Evolutionary conservation across 1,140 invertebrate genomes (phyloP).

Genomic region (Frieseomelitta varia): DNA sequence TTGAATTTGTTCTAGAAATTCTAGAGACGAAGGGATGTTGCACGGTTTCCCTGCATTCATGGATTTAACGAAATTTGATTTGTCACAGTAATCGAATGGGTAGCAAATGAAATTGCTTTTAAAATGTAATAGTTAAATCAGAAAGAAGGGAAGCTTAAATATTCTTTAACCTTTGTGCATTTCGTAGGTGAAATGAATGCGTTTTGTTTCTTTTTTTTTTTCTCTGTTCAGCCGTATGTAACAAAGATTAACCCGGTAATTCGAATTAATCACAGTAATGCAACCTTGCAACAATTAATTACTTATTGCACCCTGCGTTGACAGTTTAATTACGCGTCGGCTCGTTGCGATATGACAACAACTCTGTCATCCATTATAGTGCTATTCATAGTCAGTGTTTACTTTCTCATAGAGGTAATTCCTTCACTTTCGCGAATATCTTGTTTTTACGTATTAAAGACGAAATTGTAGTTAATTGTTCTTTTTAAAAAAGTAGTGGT

Average conservation of each 20-base stretch:
- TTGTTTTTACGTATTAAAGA: not conserved
- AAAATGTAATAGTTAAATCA: not conserved
- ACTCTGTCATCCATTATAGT: slow-evolving; percentile 13
- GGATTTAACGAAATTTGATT: not conserved
- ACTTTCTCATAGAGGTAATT: slow-evolving; percentile 17
- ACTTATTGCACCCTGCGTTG: slow-evolving; percentile 13
- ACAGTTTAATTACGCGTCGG: slow-evolving; percentile 27
- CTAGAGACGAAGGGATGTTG: too few relatives aligned
- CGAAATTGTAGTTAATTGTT: not conserved
- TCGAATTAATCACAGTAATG: slow-evolving; percentile 16
- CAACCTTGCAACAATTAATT: slow-evolving; percentile 26
- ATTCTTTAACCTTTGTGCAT: not conserved
- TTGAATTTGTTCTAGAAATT: not conserved
- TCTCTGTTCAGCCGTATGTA: not conserved
- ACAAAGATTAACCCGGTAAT: not conserved
- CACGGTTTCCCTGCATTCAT: too few relatives aligned
- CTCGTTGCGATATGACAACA: slow-evolving; percentile 11
- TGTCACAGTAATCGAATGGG: not conserved
- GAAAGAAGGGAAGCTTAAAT: not conserved
- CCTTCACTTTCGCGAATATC: not conserved
- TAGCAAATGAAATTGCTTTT: not conserved
- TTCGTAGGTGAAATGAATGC: not conserved
- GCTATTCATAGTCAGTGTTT: slow-evolving; percentile 27
- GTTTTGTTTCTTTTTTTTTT: not conserved
- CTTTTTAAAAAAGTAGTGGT: not conserved